phyloP scores from a whole-genome alignment of 2,113 vertebrate species.

The Rhynchomys soricoides region DNA sequence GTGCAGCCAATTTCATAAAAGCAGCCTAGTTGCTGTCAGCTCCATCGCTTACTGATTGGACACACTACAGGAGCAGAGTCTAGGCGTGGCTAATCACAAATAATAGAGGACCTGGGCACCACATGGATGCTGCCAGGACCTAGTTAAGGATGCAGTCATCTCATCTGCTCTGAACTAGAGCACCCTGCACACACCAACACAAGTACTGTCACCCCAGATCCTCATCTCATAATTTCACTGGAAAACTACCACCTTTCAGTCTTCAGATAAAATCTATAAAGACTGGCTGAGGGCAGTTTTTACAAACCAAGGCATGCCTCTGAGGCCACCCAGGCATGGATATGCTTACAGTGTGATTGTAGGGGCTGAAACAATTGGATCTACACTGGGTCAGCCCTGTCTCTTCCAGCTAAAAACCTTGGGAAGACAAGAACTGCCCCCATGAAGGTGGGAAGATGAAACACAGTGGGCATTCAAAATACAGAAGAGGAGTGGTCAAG shows the following conservation, averaged over 20 bases:
- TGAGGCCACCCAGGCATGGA: neutral
- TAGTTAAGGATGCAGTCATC: neutral
- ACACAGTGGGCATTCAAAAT: neutral
- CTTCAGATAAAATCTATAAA: neutral
- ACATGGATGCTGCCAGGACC: neutral
- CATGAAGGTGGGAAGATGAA: neutral
- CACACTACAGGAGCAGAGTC: neutral
- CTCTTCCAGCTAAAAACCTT: neutral
- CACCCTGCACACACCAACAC: neutral
- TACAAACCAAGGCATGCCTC: neutral
- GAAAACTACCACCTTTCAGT: neutral
- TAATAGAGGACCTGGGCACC: constrained; percentile 16
- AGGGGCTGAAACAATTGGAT: too few species aligned
- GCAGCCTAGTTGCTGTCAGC: neutral
- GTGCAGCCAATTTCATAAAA: constrained; percentile 47
- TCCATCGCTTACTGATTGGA: constrained; percentile 21
- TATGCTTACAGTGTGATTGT: neutral
- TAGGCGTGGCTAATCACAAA: constrained; percentile 64
- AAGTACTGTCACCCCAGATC: neutral
- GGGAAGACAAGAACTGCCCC: neutral
- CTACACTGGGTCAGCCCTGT: neutral
- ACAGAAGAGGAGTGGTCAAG: neutral
- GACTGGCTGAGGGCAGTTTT: neutral
- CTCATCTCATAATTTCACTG: neutral
- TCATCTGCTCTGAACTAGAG: neutral